Conservation (phyloP, 2,113 vertebrate species). For the Platysternon megacephalum region DNA sequence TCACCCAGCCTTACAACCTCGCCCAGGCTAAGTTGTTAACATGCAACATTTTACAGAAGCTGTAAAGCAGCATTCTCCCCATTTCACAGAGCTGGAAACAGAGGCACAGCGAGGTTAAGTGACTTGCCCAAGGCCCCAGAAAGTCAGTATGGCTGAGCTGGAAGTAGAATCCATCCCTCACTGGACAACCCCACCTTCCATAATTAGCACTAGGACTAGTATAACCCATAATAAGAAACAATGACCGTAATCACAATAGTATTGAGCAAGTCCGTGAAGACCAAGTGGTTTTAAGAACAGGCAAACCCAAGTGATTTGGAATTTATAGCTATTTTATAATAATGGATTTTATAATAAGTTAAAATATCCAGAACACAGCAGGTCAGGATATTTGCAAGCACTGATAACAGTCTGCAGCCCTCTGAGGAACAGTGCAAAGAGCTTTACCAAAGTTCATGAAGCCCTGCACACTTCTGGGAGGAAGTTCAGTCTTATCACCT, state of each 20-base stretch:
- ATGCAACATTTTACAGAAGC: not conserved
- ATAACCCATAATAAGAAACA: not conserved
- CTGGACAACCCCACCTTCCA: not conserved
- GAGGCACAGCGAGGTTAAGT: not conserved
- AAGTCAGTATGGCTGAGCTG: fast-evolving
- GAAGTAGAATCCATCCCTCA: too few relatives aligned
- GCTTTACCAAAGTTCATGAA: not conserved
- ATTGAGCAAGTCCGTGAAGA: not conserved
- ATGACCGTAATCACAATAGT: not conserved
- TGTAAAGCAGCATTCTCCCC: not conserved
- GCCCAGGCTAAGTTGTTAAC: not conserved
- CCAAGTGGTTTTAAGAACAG: not conserved
- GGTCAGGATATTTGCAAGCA: not conserved
- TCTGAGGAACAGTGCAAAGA: not conserved
- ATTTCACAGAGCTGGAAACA: not conserved
- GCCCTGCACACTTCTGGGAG: not conserved
- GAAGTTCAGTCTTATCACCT: not conserved
- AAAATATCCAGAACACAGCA: not conserved
- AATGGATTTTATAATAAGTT: not conserved
- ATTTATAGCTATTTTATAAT: not conserved
- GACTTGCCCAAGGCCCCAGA: not conserved
- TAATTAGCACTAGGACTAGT: not conserved
- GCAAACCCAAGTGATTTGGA: not conserved
- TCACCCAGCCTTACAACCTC: not conserved
- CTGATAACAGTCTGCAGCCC: not conserved